A percentile compares a stretch with the other conserved stretches of the same genome.
Conservation (phyloP, 2,113 vertebrate species). For the Cyphomyrus discorhynchus region DNA sequence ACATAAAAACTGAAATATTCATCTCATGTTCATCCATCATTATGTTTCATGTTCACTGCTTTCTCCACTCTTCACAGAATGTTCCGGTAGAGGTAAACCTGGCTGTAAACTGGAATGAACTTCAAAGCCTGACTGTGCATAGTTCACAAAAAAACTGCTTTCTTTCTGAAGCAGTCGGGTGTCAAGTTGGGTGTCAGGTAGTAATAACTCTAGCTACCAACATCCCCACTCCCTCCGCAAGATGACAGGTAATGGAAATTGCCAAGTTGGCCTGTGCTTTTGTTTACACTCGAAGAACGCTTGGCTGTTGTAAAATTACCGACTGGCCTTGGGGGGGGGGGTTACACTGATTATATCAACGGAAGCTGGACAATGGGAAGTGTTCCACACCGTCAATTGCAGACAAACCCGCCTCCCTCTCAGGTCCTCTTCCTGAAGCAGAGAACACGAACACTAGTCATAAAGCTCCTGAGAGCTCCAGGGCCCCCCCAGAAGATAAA, state of each 20-base stretch:
- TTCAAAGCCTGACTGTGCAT: neutral
- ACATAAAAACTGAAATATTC: neutral
- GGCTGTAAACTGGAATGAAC: neutral
- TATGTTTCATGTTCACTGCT: neutral
- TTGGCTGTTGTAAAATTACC: neutral
- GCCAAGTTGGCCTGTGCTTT: neutral
- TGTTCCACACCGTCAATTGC: slow-evolving; percentile 24
- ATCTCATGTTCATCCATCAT: neutral
- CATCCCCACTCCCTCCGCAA: neutral
- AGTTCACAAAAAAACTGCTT: neutral
- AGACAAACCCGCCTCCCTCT: slow-evolving; percentile 34
- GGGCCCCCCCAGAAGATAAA: slow-evolving; percentile 39
- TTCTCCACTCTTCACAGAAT: neutral
- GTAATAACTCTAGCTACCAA: neutral
- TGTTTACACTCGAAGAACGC: neutral
- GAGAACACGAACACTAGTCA: slow-evolving; percentile 29
- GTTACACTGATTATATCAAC: slow-evolving; percentile 19
- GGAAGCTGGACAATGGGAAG: slow-evolving; percentile 48
- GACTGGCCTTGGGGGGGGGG: neutral
- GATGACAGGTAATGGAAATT: neutral
- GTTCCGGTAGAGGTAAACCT: neutral
- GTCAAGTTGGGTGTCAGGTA: neutral
- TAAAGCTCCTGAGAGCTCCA: slow-evolving; percentile 32
- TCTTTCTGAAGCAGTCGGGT: neutral
- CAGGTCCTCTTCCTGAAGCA: slow-evolving; percentile 37